Percentiles rank a stretch among this genome's conserved stretches.
Evolutionary conservation across 2,113 vertebrate species (phyloP).

Genomic region (Rhinoptilus africanus): DNA sequence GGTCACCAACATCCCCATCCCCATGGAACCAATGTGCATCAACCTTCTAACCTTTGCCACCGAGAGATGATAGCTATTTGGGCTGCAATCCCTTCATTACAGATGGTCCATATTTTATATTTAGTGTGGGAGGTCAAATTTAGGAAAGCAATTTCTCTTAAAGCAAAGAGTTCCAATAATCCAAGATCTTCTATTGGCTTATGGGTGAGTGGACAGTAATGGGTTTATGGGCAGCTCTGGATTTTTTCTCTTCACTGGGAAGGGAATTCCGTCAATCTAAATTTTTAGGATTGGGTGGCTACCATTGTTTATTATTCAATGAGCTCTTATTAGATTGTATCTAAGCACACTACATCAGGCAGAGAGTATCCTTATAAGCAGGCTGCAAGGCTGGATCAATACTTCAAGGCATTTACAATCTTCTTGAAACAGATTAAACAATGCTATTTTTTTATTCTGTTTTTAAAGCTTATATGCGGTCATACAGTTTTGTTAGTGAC

Average conservation of each 20-base stretch:
- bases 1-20: slow-evolving; percentile 73
- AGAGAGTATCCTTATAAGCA: slow-evolving; percentile 59
- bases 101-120: slow-evolving; percentile 92
- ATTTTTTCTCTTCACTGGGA: slow-evolving; percentile 58
- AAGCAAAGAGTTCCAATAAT: slow-evolving; percentile 80
- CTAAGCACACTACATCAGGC: slow-evolving; percentile 67
- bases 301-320: slow-evolving; percentile 77
- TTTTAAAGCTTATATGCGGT: slow-evolving; percentile 27
- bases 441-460: slow-evolving; percentile 50
- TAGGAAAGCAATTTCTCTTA: slow-evolving; percentile 86
- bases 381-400: slow-evolving; percentile 72
- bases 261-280: slow-evolving; percentile 74
- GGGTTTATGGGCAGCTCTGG: slow-evolving; percentile 71
- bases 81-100: slow-evolving; percentile 83
- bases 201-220: slow-evolving; percentile 75
- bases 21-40: slow-evolving; percentile 70
- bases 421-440: slow-evolving; percentile 71
- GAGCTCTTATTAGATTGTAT: slow-evolving; percentile 79
- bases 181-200: slow-evolving; percentile 73
- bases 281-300: slow-evolving; percentile 74
- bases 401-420: slow-evolving; percentile 73
- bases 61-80: slow-evolving; percentile 77
- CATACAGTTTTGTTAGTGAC: slow-evolving; percentile 11
- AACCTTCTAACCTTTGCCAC: slow-evolving; percentile 77
- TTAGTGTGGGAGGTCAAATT: slow-evolving; percentile 88